These are phyloP conservation scores for Brenthis daphne DNA, from an alignment of 2,888 invertebrate genomes.

Conservation along the genomic window DNA sequence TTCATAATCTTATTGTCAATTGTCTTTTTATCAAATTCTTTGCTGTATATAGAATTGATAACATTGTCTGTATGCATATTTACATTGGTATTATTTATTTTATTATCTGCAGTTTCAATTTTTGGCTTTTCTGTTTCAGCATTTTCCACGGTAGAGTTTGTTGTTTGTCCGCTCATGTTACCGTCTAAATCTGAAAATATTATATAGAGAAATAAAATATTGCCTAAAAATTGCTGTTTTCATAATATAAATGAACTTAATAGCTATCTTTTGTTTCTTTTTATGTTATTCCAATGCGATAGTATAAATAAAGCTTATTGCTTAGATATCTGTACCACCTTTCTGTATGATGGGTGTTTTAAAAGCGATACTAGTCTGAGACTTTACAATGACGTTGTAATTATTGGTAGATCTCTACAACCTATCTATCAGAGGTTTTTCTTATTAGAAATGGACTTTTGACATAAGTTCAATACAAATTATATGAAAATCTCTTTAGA, in stretches of 20 bases:
- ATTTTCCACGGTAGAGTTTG: slow-evolving; percentile 35
- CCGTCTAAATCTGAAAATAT: slow-evolving; percentile 61
- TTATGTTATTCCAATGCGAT: no score
- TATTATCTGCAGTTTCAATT: slow-evolving; percentile 16
- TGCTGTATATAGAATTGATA: slow-evolving; percentile 20
- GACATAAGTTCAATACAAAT: no score
- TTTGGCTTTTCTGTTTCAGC: slow-evolving; percentile 17
- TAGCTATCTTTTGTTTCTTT: no score
- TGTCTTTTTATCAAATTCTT: slow-evolving; percentile 21
- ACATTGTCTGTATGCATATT: slow-evolving; percentile 18
- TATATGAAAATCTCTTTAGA: no score
- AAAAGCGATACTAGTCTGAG: no score
- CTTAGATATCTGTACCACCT: no score
- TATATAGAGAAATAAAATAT: background rate
- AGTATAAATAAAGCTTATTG: no score
- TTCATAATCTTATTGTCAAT: slow-evolving; percentile 17
- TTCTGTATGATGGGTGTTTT: no score
- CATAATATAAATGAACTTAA: background rate
- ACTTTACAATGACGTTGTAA: no score
- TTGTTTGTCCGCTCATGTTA: slow-evolving; percentile 50
- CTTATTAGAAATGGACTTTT: no score
- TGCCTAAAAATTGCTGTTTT: background rate
- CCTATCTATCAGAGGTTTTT: no score
- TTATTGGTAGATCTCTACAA: no score
- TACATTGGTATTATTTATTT: slow-evolving; percentile 15